Base-by-base conservation (phyloP, 2,797 vertebrate genomes). In the Periparus ater region DNA sequence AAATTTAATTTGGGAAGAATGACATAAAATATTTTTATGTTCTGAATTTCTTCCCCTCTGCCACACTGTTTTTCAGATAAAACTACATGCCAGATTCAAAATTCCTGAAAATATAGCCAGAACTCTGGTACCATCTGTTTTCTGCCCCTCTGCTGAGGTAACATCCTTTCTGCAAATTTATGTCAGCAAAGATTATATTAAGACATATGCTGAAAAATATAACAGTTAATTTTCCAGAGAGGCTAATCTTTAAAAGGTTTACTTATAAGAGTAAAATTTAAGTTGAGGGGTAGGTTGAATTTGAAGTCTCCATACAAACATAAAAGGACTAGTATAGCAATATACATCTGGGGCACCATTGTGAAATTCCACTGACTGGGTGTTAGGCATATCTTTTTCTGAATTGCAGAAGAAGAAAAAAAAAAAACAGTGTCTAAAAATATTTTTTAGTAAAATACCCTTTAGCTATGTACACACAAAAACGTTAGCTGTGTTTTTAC, bases 21-120 rank as follows among this genome's bases (percentile, higher is more conserved):
- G 50, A 76, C 3, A 51, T 16, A 25, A 91, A 91, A 78, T 85
- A 68, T 75, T 89, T 92, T 87, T 89, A 44, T 47, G 29, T 44
- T 93, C 77, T 87, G 30, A 65, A 89, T 89, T 86, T 67, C 27
- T 85, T 89, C 27, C 34, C 16, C 32, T 54, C 44, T 62, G 23
- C 21, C 50, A 40, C 22, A 32, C 15, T 47, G 12, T 70, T 91
- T 80, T 88, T 83, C 13, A 76, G 25, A 81, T 38, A 84, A 81
- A 96, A 82, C 27, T 89, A 30, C 19, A 40, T 47, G 34, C 26
- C 58, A 81, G 54, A 93, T 61, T 78, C 62, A 62, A 48, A 86
- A 86, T 86, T 86, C 50, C 55, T 90, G 48, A 88, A 95, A 85
- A 95, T 53, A 91, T 34, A 85, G 18, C 30, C 76, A 91, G 72